Base-by-base conservation (phyloP, 2,888 invertebrate genomes). In the Byasa hedistus region DNA sequence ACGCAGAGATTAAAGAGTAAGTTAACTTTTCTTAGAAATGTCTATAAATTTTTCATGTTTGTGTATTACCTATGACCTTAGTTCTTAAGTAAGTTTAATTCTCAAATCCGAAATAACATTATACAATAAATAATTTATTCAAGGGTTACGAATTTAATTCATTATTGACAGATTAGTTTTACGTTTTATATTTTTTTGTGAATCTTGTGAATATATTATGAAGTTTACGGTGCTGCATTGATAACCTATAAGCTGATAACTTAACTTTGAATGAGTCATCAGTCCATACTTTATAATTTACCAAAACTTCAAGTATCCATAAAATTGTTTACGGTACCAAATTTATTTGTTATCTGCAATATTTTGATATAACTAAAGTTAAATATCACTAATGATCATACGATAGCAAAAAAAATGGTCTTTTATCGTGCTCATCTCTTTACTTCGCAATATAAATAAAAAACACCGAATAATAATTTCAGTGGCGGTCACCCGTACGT, bases 1-100 rank as follows among this genome's bases (percentile, higher is more conserved):
- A 99, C 84, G 96, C 96, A 61, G 99, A 99, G 91, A 98, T 99
- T 73, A 98, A 98, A 92, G 98, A 98, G 98, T 98, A 85, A 90
- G 92, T 84, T 5, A 12, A n/a, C 27, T 48, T 48, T n/a, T 2
- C 19, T 48, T 19, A n/a, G 0, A 48, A 19, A 0, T 48, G 48
- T n/a, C 48, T n/a, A 7, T 48, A 48, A 48, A 5, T 4, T 7
- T 48, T 48, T 48, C 8, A 48, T 48, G 8, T 8, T n/a, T 48
- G 4, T 48, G 19, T n/a, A 39, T 15, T 15, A 3, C 12, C 39
- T 5, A 27, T 27, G 27, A 4, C 27, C 27, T 5, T 5, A 27
- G 27, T 27, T 27, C 3, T 27, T 27, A 27, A 4, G 27, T 27
- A 27, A 27, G 5, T 27, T 39, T 39, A 3, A 39, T 39, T 12